Evolutionary conservation across 2,888 invertebrate genomes (phyloP), one percentile per base, ranked within the genome.

Genomic region (Melipona beecheii): DNA sequence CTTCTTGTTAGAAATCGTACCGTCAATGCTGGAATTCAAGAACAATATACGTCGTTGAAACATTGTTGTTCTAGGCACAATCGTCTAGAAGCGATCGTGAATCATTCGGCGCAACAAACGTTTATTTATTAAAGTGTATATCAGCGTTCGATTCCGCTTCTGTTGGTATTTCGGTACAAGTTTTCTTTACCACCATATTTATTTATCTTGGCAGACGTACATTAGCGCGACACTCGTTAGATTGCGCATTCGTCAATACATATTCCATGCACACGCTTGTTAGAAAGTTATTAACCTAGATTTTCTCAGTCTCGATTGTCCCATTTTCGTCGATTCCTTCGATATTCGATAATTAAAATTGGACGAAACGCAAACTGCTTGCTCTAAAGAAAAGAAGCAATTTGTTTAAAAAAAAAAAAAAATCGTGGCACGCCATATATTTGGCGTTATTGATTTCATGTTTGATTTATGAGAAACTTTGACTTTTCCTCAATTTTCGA

Each of bases 1-100:
- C 98, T 96, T 93, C 97, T 97, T n/a, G 98, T 98, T 84, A 99
- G 95, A 94, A 98, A 99, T 84, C 98, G 96, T 79, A 99, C 98
- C 36, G 98, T 97, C 91, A 98, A 95, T 6, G 97, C 97, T 97
- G 96, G 81, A 96, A 96, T 89, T 78, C 54, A 86, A 87, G 21
- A 43, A 56, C 21, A 77, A 69, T 36, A 62, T 49, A 24, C 27
- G 17, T 24, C 50, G 31, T 52, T 65, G 70, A 69, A 49, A 75
- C 58, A 19, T 50, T 31, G 52, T 52, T 75, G 17, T 24, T 27
- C 43, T 52, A 60, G 43, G 11, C 54, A 36, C n/a, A n/a, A n/a
- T n/a, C n/a, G 64, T 31, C 0, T 24, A 21, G 21, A 21, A 21
- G 27, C 2, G 36, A 58, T 58, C 17, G 24, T 11, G 50, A 50